Base-by-base conservation (phyloP, 2,888 invertebrate species). In the Stegophylla sp. region DNA sequence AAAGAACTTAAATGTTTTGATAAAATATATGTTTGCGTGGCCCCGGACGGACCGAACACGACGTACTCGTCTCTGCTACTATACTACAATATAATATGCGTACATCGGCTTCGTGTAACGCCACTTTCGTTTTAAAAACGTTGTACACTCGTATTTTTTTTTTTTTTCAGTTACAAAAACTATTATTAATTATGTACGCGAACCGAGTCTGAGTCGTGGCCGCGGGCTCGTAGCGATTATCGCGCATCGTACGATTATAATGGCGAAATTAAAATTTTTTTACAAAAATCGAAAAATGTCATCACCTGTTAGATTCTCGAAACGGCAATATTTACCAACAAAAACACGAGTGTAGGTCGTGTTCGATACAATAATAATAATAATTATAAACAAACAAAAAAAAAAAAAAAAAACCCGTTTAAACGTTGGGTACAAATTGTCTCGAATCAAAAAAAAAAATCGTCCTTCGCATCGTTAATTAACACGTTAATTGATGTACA, bases 321-420 rank as follows among this genome's bases (percentile, higher is more conserved):
- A 63, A 74, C 63, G 10, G 7, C 12, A 12, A 73, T n/a, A n/a
- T n/a, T 15, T 26, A 23, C 45, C 17, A 15, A 23, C 10, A n/a
- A 26, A 53, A 20, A 23, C 7, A 51, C 28, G 5, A 9, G 5
- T 7, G 34, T 9, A 34, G 28, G 13, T 51, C 2, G n/a, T n/a
- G n/a, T n/a, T 34, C 0, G 9, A 34, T 51, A 13, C 7, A 5
- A 34, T 34, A 34, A 34, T 34, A n/a, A 28, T 34, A 5, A 34
- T 34, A 34, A 34, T 34, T 28, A 28, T 69, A 34, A 51, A 28
- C 20, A 69, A n/a, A n/a, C n/a, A n/a, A n/a, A n/a, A n/a, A n/a
- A n/a, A n/a, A n/a, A n/a, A 17, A n/a, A n/a, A 13, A 43, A 26
- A 73, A 73, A 73, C 43, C 17, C 23, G 23, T 73, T 73, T 43